Evolutionary conservation across 92 coral and sea anemone genomes (phyloP), one percentile per base, ranked within the genome.

Genomic region (Hydrozoanthus gracilis): DNA sequence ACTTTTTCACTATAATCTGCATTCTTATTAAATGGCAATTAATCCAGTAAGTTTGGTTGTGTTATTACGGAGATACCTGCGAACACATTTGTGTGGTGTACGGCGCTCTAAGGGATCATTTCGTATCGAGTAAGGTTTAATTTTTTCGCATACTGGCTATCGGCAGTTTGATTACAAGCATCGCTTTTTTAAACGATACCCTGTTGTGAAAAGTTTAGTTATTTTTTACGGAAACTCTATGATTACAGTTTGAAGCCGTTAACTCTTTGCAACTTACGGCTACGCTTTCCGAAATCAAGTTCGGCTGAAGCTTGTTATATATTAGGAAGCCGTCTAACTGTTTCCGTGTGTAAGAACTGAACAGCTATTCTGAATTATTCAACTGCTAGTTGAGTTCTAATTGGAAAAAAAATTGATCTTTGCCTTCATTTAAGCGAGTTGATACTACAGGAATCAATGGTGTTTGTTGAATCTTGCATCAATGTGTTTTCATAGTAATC

Each of bases 91-190:
- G 73, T 45, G 61, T 54, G 73, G 79, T 65, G 14, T 51, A 13
- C 51, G 39, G 48, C 70, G 68, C 20, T 17, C 60, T 17, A 46
- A 73, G 13, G 12, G 72, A 44, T 62, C 49, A 27, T 27, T 27
- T 79, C n/a, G 88, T 91, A 91, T 94, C 90, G 79, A 89, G 61
- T 77, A 91, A 91, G 70, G 76, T 93, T 91, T 93, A 88, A 91
- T 91, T 93, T 93, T 89, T 67, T 88, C 79, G 83, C 87, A 86
- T 88, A 76, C 67, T 54, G 83, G 89, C 76, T 62, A 88, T 78
- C 75, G 62, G 87, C 77, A 78, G 49, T 48, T 62, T 80, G 47
- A 47, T 67, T 64, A 47, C 73, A 62, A 44, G 54, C 73, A 14
- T 46, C 39, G 52, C 35, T 80, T 64, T 70, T 65, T 48, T 66